Conservation (phyloP, 2,113 vertebrate species). For the Leptosomus discolor region DNA sequence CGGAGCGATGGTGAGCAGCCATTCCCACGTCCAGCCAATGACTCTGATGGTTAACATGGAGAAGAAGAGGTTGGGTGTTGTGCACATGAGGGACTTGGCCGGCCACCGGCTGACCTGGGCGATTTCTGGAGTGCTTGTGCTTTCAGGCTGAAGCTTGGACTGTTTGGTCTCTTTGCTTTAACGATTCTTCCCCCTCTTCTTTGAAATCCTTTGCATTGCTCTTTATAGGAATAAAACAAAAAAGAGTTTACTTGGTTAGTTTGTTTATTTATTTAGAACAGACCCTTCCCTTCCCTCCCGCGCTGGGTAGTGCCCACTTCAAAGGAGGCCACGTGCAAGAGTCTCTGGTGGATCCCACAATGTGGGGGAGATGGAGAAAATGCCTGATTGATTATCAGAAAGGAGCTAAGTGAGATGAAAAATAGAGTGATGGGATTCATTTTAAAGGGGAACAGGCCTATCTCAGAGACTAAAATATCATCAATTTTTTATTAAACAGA, state of each 20-base stretch:
- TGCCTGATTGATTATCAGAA: neutral
- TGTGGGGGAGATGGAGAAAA: neutral
- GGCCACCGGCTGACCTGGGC: neutral
- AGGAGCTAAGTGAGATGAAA: slow-evolving; percentile 16
- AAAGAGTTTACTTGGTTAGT: neutral
- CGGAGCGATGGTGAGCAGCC: neutral
- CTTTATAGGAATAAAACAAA: neutral
- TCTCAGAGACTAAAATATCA: slow-evolving; percentile 34
- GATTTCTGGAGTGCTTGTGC: neutral
- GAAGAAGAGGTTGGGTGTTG: neutral
- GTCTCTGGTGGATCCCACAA: neutral
- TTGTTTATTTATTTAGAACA: slow-evolving; percentile 26
- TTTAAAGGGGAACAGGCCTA: neutral
- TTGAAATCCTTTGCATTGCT: slow-evolving; percentile 10
- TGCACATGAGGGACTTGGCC: too few species aligned
- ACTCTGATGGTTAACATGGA: neutral
- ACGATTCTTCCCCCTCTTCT: neutral
- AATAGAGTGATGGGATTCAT: neutral
- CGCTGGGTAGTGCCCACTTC: neutral
- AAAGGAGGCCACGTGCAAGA: neutral
- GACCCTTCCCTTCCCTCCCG: neutral
- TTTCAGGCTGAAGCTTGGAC: neutral
- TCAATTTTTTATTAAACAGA: slow-evolving; percentile 71
- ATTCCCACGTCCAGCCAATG: rapidly evolving
- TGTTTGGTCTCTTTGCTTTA: neutral